Conservation (phyloP, 1,140 invertebrate species). For the Gerris buenoi region DNA sequence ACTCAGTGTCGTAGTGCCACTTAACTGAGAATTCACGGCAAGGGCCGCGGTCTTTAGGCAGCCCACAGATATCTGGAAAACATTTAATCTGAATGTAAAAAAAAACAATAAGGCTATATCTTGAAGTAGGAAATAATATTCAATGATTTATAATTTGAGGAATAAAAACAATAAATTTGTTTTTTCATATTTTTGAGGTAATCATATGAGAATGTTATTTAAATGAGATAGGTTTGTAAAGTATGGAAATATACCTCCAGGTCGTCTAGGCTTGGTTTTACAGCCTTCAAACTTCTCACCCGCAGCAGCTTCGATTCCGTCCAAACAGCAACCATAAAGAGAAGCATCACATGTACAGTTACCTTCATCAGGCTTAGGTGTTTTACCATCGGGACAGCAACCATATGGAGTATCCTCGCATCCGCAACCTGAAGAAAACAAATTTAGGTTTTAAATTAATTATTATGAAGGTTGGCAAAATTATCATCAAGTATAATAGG, state of each 20-base stretch:
- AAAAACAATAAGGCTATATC: too few species aligned
- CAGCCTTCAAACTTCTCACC: conserved; percentile 75
- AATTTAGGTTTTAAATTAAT: conserved; percentile 3
- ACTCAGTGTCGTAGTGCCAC: conserved; percentile 77
- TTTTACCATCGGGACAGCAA: conserved; percentile 74
- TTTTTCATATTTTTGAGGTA: too few species aligned
- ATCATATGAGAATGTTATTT: too few species aligned
- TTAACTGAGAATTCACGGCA: conserved; percentile 72
- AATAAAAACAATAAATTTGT: too few species aligned
- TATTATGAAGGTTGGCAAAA: too few species aligned
- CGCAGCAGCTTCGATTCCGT: conserved; percentile 59
- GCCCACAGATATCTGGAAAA: conserved; percentile 46
- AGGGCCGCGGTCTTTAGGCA: conserved; percentile 57
- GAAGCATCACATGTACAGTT: conserved; percentile 64
- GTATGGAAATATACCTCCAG: conserved; percentile 38
- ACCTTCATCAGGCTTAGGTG: conserved; percentile 49
- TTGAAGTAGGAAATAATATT: too few species aligned
- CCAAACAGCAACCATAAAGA: conserved; percentile 72
- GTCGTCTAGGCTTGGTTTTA: conserved; percentile 43
- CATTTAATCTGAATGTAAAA: too few species aligned
- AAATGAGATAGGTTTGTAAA: too few species aligned
- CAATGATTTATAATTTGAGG: too few species aligned
- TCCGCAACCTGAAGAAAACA: conserved; percentile 52
- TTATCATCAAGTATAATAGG: too few species aligned
- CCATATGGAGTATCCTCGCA: conserved; percentile 63